phyloP scores from a whole-genome alignment of 2,797 vertebrate species.

The Gallinago solitaria region DNA sequence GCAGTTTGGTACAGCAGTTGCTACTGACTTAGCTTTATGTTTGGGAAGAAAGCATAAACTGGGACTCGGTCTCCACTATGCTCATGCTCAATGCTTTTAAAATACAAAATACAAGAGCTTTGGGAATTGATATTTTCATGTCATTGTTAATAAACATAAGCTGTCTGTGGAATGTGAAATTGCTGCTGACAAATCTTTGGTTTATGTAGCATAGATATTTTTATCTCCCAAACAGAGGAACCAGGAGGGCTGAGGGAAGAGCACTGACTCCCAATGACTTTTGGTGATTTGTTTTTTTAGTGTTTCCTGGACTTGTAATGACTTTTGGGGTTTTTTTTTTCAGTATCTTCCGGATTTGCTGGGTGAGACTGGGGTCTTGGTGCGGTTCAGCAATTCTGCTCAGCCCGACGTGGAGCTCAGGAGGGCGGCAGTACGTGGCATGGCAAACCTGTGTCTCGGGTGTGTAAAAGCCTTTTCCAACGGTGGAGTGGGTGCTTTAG shows the following conservation, averaged over 20 bases:
- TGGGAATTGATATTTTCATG: background rate
- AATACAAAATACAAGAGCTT: background rate
- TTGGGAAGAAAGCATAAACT: background rate
- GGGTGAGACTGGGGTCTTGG: constrained; percentile 82
- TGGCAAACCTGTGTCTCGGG: constrained; percentile 95
- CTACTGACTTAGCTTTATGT: background rate
- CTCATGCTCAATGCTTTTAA: background rate
- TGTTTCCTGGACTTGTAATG: constrained; percentile 65
- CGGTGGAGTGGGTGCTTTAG: background rate
- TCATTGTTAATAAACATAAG: background rate
- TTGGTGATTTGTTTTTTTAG: constrained; percentile 72
- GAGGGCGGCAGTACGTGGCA: constrained; percentile 87
- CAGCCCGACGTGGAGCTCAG: constrained; percentile 86
- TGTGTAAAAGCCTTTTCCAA: background rate
- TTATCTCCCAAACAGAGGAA: background rate
- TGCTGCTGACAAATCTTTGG: background rate
- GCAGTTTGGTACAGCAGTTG: background rate
- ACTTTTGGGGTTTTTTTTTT: constrained; percentile 1
- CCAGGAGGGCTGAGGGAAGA: background rate
- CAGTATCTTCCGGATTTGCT: constrained; percentile 77
- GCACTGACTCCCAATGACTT: background rate
- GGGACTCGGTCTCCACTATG: background rate
- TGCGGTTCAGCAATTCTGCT: constrained; percentile 79
- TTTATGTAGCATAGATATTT: background rate
- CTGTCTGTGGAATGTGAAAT: background rate